Evolutionary conservation across 2,888 invertebrate genomes (phyloP).

Genomic region (Ceriagrion tenellum): DNA sequence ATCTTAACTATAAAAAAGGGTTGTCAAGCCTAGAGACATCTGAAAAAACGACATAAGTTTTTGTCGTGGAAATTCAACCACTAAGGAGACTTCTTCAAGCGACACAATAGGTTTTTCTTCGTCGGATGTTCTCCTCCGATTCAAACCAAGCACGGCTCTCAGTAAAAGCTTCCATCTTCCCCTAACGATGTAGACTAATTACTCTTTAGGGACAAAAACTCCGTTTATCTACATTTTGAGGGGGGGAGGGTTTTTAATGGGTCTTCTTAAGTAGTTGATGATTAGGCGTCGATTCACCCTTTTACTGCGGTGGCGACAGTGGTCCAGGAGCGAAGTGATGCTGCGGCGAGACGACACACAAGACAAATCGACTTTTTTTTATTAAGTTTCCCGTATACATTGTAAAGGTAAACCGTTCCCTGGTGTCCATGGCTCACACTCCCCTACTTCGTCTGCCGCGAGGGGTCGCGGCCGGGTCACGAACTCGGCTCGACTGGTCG

Average conservation of each 20-base stretch:
- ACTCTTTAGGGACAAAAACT: conserved; percentile 18
- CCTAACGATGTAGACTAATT: conserved; percentile 24
- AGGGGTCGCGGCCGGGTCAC: neutral
- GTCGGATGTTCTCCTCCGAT: neutral
- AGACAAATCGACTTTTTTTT: conserved; percentile 31
- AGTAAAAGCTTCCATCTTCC: neutral
- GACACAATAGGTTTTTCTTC: neutral
- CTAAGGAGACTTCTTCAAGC: conserved; percentile 1
- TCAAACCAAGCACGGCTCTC: conserved; percentile 11
- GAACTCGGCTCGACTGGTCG: conserved; percentile 9
- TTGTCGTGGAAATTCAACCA: neutral
- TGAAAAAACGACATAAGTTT: neutral
- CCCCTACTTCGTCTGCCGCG: neutral
- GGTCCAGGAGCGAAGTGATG: conserved; percentile 35
- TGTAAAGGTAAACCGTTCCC: conserved; percentile 51
- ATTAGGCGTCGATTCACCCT: neutral
- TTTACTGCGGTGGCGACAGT: neutral
- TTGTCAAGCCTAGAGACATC: conserved; percentile 10
- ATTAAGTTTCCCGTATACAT: conserved; percentile 61
- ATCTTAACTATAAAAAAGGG: conserved; percentile 22
- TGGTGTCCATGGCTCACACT: conserved; percentile 33
- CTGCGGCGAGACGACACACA: conserved; percentile 46
- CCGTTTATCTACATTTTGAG: neutral
- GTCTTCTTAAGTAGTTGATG: conserved; percentile 2
- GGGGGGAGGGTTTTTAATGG: neutral